These are phyloP conservation scores for Noturus placidus DNA, from an alignment of 2,113 vertebrate species.

Conservation along the genomic window DNA sequence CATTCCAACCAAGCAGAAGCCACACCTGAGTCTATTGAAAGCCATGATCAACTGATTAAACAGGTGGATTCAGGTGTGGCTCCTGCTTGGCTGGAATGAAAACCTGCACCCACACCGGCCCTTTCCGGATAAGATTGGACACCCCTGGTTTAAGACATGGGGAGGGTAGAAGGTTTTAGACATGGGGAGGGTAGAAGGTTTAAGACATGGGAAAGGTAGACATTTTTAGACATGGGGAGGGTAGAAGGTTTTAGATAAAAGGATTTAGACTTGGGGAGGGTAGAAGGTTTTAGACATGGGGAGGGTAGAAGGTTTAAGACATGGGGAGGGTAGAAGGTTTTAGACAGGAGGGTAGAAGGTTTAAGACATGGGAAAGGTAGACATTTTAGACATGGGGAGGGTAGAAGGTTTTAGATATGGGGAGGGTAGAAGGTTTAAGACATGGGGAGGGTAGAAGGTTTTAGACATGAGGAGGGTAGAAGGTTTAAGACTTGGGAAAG, in stretches of 20 bases:
- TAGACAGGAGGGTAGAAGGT: background rate
- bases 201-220: background rate
- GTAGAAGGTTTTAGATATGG: background rate
- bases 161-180: background rate
- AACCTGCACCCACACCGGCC: no score
- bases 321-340: background rate
- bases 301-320: background rate
- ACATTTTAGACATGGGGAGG: background rate
- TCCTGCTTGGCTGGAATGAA: no score
- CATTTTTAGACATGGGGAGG: background rate
- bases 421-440: background rate
- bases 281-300: background rate
- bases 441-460: background rate
- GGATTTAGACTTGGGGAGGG: no score
- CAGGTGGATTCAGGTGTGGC: no score
- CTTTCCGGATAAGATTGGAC: no score
- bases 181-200: background rate
- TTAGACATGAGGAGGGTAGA: background rate
- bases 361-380: background rate
- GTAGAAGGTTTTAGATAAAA: background rate
- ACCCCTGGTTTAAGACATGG: no score
- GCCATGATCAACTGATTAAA: no score
- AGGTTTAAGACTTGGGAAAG: background rate
- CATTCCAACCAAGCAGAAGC: no score
- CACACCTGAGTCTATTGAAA: no score